Evolutionary conservation across 2,797 vertebrate genomes (phyloP), one percentile per base, ranked within the genome.

Genomic region (Ciconia nigra): DNA sequence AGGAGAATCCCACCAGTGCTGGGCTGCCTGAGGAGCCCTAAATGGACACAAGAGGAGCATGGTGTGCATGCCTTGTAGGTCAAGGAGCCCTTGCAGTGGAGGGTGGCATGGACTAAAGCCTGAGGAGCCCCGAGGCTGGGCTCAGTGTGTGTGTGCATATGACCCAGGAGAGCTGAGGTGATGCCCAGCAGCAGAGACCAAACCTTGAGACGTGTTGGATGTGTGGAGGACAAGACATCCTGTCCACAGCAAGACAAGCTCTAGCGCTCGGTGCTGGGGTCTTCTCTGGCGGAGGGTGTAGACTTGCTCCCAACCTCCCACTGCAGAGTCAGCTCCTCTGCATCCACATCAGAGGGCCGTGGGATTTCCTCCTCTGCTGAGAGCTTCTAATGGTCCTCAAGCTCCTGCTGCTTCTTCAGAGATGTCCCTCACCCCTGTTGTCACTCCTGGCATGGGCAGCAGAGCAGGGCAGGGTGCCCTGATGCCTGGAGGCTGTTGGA

Each of bases 61-160:
- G 52, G 18, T 0, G 1, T 37, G 16, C 1, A 3, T 24, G 19
- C 11, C 15, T 74, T 9, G 1, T 26, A 24, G 19, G 19, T 15
- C n/a, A 10, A 76, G 58, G 18, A 79, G 39, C 26, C 46, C 42
- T 46, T 65, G 52, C 7, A 20, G 29, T 18, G 31, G 33, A 31
- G 7, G 31, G 29, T 22, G 70, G 8, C 9, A 11, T 22, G 39
- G 47, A 72, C 13, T 13, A 19, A 72, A 76, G 41, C 31, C 51
- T 13, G 24, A 71, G 83, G 11, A 90, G 12, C 9, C 49, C 37
- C 0, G 1, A 31, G 6, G 13, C 0, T 65, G 62, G 51, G 15
- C 42, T 79, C 9, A 26, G 37, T 17, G 49, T 55, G 12, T 41
- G 44, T 37, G 37, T 67, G 19, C 33, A 4, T 37, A 18, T 37